Base-by-base conservation (phyloP, 1,140 invertebrate genomes). In the Procambarus virginalis region DNA sequence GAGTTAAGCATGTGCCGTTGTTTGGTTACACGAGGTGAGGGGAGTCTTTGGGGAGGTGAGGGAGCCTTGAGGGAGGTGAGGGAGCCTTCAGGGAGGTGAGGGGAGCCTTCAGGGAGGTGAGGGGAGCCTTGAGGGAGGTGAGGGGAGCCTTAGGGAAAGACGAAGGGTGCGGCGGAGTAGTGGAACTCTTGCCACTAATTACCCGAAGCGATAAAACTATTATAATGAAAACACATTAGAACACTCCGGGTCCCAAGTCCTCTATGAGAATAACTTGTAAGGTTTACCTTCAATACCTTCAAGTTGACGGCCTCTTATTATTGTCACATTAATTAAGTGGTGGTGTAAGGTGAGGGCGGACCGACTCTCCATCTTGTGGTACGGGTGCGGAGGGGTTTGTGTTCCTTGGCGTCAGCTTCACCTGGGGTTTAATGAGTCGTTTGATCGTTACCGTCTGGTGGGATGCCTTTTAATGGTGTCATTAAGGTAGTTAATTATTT, bases 241-340 rank as follows among this genome's bases (percentile, higher is more conserved):
- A 34, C 68, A 73, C 68, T 68, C 1, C 17, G 58, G 46, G 58
- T 68, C 3, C 55, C 49, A 17, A 85, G 73, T 77, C 75, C 12
- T 85, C 3, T 58, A 6, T 46, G 49, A 76, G 84, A 77, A 77
- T 77, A 85, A 85, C 84, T 85, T 85, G n/a, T 85, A 85, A 76
- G 84, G 84, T 85, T 85, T 85, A 46, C 73, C 3, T 34, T 75
- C 73, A 77, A 85, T 77, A 55, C 70, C 84, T 60, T 77, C 84
- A 77, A 85, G 84, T 77, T 75, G 34, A 64, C 73, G 55, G 70
- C 10, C 51, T 85, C 70, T 85, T 85, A 85, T 76, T 85, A 85
- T 85, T 85, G 84, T 85, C 73, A 85, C 84, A 85, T 77, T 85
- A 85, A 85, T 85, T 85, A 85, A 85, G 20, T 85, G 70, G 75